Base-by-base conservation (phyloP, 2,797 vertebrate genomes). In the Gadopsis bispinosus region DNA sequence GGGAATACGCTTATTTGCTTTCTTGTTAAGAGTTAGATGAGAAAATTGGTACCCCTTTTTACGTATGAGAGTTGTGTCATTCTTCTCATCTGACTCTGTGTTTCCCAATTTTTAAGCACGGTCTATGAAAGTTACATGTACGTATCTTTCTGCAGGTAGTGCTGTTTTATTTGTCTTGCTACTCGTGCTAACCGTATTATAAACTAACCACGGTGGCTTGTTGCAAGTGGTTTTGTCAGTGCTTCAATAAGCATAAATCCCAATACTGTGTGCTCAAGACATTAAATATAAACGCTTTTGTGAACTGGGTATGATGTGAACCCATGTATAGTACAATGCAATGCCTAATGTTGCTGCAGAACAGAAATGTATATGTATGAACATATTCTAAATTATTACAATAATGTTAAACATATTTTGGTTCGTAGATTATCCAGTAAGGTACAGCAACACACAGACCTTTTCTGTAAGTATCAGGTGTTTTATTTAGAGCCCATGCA, bases 201-300 rank as follows among this genome's bases (percentile, higher is more conserved):
- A 72, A 75, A 74, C 62, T 62, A 66, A 45, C 45, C 22, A 19
- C 22, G 29, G 12, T 17, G 60, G 53, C 26, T 55, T 19, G 8
- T 74, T 59, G 82, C 58, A 72, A 72, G 51, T 66, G 58, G 67
- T 62, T 82, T 64, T 50, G 20, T 55, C 17, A 0, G 17, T 5
- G 31, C 22, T 35, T 75, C 20, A 75, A 54, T 45, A 62, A 70
- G 67, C 37, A 54, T 39, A 43, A 43, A 53, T 63, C n/a, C 7
- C 16, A 4, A 20, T 22, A 7, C 39, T 17, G 19, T 13, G 33
- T 39, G 50, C 22, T 55, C 31, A 7, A 41, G 37, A 41, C 2
- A 39, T 19, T 22, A 17, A 13, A 31, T 35, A 20, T 43, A 10
- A 43, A 58, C 6, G 35, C 35, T 35, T 35, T 35, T 35, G 4